Evolutionary conservation across 2,113 vertebrate genomes (phyloP).

Genomic region (Pluvianellus socialis): DNA sequence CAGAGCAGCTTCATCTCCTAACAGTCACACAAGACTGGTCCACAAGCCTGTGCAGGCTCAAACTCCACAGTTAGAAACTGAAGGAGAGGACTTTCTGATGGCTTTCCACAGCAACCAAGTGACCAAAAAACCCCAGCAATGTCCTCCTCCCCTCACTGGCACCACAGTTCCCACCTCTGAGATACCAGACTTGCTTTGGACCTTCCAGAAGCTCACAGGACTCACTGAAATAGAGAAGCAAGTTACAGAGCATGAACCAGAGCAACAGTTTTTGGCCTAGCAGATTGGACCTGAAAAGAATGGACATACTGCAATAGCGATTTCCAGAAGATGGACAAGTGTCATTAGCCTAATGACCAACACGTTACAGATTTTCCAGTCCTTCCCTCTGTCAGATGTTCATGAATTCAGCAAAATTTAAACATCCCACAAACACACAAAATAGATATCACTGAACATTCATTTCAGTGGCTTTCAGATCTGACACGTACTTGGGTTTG

Average conservation of each 20-base stretch:
- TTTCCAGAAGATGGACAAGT: not conserved
- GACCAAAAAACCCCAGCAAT: not conserved
- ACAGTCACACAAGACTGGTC: not conserved
- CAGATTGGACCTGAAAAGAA: not conserved
- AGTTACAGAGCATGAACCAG: rapidly evolving
- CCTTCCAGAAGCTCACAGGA: not conserved
- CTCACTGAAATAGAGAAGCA: not conserved
- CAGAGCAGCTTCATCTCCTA: not conserved
- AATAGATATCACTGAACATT: not conserved
- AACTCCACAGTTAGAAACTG: not conserved
- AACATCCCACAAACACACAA: not conserved
- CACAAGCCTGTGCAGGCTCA: not conserved
- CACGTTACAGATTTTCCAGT: not conserved
- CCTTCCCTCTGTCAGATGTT: not conserved
- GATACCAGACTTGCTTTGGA: not conserved
- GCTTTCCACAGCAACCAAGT: not conserved
- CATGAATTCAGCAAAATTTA: not conserved
- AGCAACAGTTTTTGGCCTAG: not conserved
- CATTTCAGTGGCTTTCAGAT: not conserved
- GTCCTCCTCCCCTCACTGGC: not conserved
- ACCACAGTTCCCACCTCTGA: not conserved
- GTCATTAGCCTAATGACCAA: not conserved
- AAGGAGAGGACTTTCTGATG: not conserved
- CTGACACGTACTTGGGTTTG: not conserved
- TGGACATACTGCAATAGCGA: not conserved